phyloP scores from a whole-genome alignment of 2,888 invertebrate species.

The Aquatica leii region DNA sequence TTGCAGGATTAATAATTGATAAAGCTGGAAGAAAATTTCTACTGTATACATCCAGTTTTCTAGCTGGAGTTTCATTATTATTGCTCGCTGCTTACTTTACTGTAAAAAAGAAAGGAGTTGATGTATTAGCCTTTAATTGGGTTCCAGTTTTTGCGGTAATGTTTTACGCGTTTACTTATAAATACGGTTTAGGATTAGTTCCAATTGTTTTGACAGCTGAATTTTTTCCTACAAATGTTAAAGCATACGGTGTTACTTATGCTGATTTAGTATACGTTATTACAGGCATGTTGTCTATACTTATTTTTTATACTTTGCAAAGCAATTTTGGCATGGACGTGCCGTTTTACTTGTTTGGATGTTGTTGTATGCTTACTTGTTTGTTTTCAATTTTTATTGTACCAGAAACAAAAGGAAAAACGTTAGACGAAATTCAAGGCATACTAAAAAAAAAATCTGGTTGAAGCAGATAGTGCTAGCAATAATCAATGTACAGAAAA shows the following conservation, averaged over 20 bases:
- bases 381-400: slow-evolving; percentile 54
- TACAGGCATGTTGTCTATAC: slow-evolving; percentile 51
- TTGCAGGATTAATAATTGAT: slow-evolving; percentile 53
- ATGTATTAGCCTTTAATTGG: slow-evolving; percentile 52
- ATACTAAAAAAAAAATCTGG: slow-evolving; percentile 48
- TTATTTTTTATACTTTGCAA: slow-evolving; percentile 50
- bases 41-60: slow-evolving; percentile 51
- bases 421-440: slow-evolving; percentile 57
- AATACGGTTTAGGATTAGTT: slow-evolving; percentile 56
- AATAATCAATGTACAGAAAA: too few species aligned
- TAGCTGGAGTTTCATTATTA: slow-evolving; percentile 53
- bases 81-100: slow-evolving; percentile 54
- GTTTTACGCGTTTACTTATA: slow-evolving; percentile 55
- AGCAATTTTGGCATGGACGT: slow-evolving; percentile 51
- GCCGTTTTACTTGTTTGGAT: slow-evolving; percentile 55
- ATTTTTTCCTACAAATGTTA: slow-evolving; percentile 55
- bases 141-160: slow-evolving; percentile 55
- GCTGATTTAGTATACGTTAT: slow-evolving; percentile 55
- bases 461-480: too few species aligned
- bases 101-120: slow-evolving; percentile 47
- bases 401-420: slow-evolving; percentile 57
- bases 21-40: slow-evolving; percentile 55
- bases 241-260: slow-evolving; percentile 58
- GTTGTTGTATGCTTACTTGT: slow-evolving; percentile 50
- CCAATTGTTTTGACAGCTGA: slow-evolving; percentile 52